Evolutionary conservation across 37 sponge, comb jelly and placozoan species (phyloP), one percentile per base, ranked within the genome.

Genomic region (Diacarnus erythraeanus): DNA sequence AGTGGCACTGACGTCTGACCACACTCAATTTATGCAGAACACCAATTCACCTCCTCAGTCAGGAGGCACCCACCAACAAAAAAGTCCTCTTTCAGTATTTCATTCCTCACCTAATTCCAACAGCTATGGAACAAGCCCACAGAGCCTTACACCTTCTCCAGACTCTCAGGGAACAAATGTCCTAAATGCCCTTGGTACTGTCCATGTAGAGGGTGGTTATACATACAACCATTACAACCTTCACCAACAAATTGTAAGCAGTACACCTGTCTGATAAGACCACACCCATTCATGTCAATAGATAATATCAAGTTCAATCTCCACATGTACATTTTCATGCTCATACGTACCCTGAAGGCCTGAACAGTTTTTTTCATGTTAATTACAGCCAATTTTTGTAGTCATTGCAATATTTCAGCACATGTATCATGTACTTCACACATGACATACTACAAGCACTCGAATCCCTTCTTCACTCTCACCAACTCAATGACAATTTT

Each of bases 141-240:
- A 42, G 36, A 82, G 82, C 64, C 74, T 82, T 23, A 82, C 82
- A 3, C 82, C 82, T 27, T 82, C 82, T 1, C 82, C 82, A 4
- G 81, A 80, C 12, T 47, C 51, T 47, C 51, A 47, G 51, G 51
- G 51, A 47, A 47, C 51, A 15, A 47, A 12, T 47, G 51, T 47
- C 10, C 51, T 47, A 6, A 47, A 47, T 47, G 51, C 51, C 12
- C 51, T 47, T 6, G 51, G 51, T 15, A 47, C 51, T 47, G 51
- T 47, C 51, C 51, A 47, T 47, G 51, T 47, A 15, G 51, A 47
- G 51, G 51, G 6, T 15, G 10, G 10, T 47, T 47, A 47, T 12
- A 47, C 6, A 6, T 47, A 47, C 51, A 6, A 47, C 51, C 51
- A 47, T 47, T 12, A 47, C 12, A 47, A 47, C 51, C 6, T 47